Percentiles rank a stretch among this genome's conserved stretches.
phyloP scores from a whole-genome alignment of 2,113 vertebrate genomes.

The Alexandromys fortis region DNA sequence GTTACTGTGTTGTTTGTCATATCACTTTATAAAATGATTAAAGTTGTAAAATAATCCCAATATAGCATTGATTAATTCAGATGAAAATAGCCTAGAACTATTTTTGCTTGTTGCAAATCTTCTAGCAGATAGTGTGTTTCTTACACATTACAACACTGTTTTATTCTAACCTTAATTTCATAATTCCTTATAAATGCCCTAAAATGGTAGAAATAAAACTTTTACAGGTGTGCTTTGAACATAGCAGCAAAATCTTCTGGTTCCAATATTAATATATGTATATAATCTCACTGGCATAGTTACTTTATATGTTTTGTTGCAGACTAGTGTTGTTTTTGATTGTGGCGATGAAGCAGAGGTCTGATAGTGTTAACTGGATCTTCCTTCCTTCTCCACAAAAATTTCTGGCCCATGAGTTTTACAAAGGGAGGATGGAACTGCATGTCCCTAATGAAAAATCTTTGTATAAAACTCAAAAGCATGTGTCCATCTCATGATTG shows the following conservation, averaged over 20 bases:
- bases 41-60: background rate
- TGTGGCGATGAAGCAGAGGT: background rate
- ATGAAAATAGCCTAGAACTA: background rate
- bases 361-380: background rate
- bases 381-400: background rate
- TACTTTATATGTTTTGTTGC: background rate
- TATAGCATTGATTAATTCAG: background rate
- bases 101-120: background rate
- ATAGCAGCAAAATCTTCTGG: background rate
- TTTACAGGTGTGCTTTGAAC: background rate
- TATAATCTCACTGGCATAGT: background rate
- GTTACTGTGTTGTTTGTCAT: background rate
- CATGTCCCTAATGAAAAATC: background rate
- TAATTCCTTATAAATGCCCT: background rate
- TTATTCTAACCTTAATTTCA: background rate
- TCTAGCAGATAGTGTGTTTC: background rate
- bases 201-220: background rate
- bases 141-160: fast-evolving
- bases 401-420: background rate
- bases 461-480: background rate
- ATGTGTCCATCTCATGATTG: background rate
- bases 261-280: background rate
- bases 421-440: fast-evolving
- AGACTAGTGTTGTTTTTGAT: background rate
- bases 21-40: background rate